Conservation (phyloP, 2,888 invertebrate species). For the Aricia artaxerxes region DNA sequence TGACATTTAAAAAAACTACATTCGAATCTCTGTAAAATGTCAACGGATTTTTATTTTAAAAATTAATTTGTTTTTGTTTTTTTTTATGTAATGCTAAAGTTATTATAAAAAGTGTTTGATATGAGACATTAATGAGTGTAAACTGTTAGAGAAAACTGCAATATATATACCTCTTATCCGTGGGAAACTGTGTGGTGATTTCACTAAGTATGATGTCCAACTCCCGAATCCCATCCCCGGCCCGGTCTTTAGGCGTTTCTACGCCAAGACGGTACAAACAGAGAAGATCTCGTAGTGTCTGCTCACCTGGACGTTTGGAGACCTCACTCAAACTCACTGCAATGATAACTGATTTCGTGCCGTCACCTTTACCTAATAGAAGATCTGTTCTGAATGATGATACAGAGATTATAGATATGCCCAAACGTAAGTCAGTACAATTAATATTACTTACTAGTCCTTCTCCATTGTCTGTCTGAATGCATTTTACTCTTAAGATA, state of each 20-base stretch:
- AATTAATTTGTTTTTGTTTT: background rate
- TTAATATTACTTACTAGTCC: background rate
- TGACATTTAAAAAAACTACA: background rate
- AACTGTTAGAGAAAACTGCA: no score
- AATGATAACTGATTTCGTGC: conserved; percentile 51
- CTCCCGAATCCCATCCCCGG: conserved; percentile 58
- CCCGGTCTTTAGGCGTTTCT: conserved; percentile 54
- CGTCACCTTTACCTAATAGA: conserved; percentile 56
- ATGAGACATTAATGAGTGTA: no score
- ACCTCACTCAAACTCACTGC: conserved; percentile 54
- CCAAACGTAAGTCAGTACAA: conserved; percentile 58
- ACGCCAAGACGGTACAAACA: conserved; percentile 52
- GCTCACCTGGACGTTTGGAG: conserved; percentile 56
- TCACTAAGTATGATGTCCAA: conserved; percentile 48
- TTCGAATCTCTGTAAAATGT: background rate
- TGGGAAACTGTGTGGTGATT: background rate
- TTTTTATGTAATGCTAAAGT: background rate
- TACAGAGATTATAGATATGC: conserved; percentile 60
- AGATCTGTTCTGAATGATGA: conserved; percentile 61
- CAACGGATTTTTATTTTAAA: background rate
- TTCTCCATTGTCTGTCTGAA: no score
- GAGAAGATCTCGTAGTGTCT: conserved; percentile 55
- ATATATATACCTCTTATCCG: no score
- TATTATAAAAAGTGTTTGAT: background rate
- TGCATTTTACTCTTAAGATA: no score